These are phyloP conservation scores for Enteromius unitaeniatus DNA, from an alignment of 2,797 vertebrate genomes.

Conservation along the genomic window DNA sequence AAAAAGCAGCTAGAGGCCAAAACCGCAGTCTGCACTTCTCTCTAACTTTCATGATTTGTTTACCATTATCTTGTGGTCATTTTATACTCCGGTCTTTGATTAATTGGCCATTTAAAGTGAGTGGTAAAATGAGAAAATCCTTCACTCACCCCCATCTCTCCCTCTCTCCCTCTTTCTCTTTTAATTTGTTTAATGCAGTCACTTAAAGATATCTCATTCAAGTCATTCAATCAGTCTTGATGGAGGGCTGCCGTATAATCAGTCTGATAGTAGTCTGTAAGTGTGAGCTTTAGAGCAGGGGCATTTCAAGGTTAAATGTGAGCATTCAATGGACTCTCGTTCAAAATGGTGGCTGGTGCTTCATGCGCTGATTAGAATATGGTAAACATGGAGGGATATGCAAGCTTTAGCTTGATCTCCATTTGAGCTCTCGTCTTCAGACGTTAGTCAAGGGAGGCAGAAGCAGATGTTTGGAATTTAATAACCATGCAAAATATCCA, in stretches of 20 bases:
- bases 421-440: conserved; percentile 75
- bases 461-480: conserved; percentile 77
- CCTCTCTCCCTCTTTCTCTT: conserved; percentile 1
- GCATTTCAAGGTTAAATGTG: conserved; percentile 41
- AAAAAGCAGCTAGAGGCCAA: conserved; percentile 3
- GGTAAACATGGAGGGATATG: conserved; percentile 68
- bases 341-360: conserved; percentile 68
- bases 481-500: conserved; percentile 70
- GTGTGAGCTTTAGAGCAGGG: conserved; percentile 34
- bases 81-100: conserved; percentile 34
- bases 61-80: conserved; percentile 32
- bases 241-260: conserved; percentile 30
- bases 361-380: conserved; percentile 47
- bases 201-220: conserved; percentile 43
- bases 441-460: conserved; percentile 72
- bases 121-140: conserved; percentile 35
- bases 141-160: not conserved
- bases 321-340: conserved; percentile 38
- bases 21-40: conserved; percentile 35
- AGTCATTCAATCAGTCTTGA: conserved; percentile 48
- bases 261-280: conserved; percentile 38
- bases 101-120: conserved; percentile 34
- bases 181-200: conserved; percentile 52
- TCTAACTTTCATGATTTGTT: conserved; percentile 29
- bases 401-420: conserved; percentile 72